phyloP scores from a whole-genome alignment of 2,113 vertebrate genomes.

The Morphnarchus princeps region DNA sequence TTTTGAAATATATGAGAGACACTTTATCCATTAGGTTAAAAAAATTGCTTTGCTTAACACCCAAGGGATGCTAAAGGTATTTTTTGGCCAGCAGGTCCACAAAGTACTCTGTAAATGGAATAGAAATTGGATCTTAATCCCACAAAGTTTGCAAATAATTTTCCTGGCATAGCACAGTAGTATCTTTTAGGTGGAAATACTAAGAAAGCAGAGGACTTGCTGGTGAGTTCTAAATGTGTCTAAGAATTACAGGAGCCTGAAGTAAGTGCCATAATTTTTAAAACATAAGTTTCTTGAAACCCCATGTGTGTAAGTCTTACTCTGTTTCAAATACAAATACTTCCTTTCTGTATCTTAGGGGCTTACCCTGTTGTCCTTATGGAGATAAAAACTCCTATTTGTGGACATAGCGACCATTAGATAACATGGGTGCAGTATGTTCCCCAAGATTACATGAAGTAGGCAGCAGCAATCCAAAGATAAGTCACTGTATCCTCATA shows the following conservation, averaged over 20 bases:
- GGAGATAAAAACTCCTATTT: background rate
- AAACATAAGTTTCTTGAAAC: background rate
- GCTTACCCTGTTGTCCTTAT: background rate
- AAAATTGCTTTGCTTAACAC: background rate
- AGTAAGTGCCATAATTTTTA: background rate
- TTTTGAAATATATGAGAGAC: background rate
- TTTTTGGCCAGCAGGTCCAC: background rate
- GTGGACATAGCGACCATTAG: background rate
- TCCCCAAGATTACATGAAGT: background rate
- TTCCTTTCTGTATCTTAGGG: background rate
- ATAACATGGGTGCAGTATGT: background rate
- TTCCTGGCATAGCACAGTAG: background rate
- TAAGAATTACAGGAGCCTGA: background rate
- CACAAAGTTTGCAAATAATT: background rate
- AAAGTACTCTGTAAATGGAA: background rate
- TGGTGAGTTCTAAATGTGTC: background rate
- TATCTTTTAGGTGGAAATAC: background rate
- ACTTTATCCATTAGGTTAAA: background rate
- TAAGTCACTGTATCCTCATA: background rate
- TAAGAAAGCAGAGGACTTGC: background rate
- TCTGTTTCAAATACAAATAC: background rate
- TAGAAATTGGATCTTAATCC: background rate
- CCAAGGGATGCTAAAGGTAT: background rate
- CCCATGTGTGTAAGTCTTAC: background rate
- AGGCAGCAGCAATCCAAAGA: background rate